Evolutionary conservation across 2,797 vertebrate species (phyloP), one percentile per base, ranked within the genome.

Genomic region (Pseudocheirus occidentalis): DNA sequence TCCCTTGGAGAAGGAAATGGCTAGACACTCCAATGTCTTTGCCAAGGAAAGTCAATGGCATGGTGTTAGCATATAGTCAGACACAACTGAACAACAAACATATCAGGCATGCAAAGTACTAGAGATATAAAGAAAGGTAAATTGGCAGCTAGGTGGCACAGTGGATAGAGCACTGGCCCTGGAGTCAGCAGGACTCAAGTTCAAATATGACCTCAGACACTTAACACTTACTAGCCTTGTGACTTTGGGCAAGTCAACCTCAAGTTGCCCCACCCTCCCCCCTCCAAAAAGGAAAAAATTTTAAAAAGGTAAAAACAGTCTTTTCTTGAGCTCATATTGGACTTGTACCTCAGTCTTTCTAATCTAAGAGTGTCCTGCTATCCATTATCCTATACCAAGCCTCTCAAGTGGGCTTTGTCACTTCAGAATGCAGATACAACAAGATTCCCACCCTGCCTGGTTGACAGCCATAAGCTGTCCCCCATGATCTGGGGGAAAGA

Each of bases 351-450:
- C 59, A 66, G 40, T 81, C n/a, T 73, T 73, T 18, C 62, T 73
- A 59, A 59, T 18, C 62, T 73, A 59, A 59, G 34, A 73, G 59
- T 62, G 59, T 5, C 59, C 59, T 1, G 2, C 29, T 40, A 40
- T 40, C 16, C 16, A 3, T 24, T 66, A 40, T 40, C 31, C n/a
- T n/a, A 40, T 73, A 40, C n/a, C 10, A 52, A 52, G 2, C 18
- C 21, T 9, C n/a, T 81, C 7, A 94, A 92, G 57, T 96, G 57
- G 55, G 53, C 18, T 95, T 94, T 90, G 93, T 90, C 52, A 46
- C 92, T 93, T 94, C 40, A 81, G 90, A 95, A 87, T 92, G 0
- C 90, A 59, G 93, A 55, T n/a, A 94, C 7, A 59, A 94, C 7
- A 12, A 59, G 58, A 29, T 59, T 11, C 58, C 10, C 27, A 59